phyloP scores from a whole-genome alignment of 2,888 invertebrate species.

The Apocheima hispidaria region DNA sequence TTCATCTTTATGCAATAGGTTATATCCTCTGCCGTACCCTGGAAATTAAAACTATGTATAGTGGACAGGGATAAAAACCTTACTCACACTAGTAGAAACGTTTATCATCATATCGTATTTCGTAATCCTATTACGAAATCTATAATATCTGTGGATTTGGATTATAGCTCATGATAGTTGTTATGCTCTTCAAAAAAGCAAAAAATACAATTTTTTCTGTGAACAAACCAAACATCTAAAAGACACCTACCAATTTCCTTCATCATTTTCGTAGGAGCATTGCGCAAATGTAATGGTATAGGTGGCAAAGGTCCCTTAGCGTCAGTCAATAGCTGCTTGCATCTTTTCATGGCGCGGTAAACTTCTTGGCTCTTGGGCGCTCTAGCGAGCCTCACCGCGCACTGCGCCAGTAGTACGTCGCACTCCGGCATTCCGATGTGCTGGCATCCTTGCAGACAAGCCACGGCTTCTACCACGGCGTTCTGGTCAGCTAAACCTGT shows the following conservation, averaged over 20 bases:
- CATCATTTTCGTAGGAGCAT: conserved; percentile 93
- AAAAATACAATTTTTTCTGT: too few relatives aligned
- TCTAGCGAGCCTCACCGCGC: conserved; percentile 91
- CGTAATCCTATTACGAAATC: too few relatives aligned
- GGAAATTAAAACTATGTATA: conserved; percentile 44
- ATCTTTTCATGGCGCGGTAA: conserved; percentile 86
- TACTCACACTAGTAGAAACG: too few relatives aligned
- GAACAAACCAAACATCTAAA: too few relatives aligned
- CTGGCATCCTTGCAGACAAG: conserved; percentile 92
- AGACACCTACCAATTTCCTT: conserved; percentile 87
- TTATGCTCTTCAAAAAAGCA: too few relatives aligned
- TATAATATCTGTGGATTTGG: too few relatives aligned
- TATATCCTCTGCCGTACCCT: conserved; percentile 89
- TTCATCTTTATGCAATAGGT: conserved; percentile 82
- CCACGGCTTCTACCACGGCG: conserved; percentile 89
- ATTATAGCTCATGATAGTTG: too few relatives aligned
- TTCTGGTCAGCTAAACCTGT: conserved; percentile 88
- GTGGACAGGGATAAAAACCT: too few relatives aligned
- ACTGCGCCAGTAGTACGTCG: conserved; percentile 91
- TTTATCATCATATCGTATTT: too few relatives aligned
- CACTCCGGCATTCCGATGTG: conserved; percentile 93
- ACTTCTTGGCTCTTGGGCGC: conserved; percentile 91
- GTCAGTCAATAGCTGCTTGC: conserved; percentile 86
- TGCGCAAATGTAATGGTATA: conserved; percentile 92
- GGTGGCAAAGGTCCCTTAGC: conserved; percentile 90